A percentile compares a stretch with the other conserved stretches of the same genome.
These are phyloP conservation scores for Anodontia alba DNA, from an alignment of 2,888 invertebrate species.

Conservation along the genomic window DNA sequence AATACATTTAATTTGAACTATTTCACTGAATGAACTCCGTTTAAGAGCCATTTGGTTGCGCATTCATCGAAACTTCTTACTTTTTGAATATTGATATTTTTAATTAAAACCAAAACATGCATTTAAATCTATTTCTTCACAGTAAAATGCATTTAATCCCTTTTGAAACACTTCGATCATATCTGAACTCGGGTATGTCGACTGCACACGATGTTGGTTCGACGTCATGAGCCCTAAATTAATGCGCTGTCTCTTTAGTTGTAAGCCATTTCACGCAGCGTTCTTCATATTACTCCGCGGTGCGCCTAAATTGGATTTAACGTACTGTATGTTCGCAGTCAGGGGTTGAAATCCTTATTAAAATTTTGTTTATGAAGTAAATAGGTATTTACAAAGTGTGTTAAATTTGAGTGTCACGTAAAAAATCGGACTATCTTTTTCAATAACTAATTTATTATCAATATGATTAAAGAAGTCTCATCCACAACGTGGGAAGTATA, in stretches of 20 bases:
- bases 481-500: constrained; percentile 1
- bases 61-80: background rate
- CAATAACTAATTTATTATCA: constrained; percentile 17
- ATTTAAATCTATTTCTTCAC: constrained; percentile 19
- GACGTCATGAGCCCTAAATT: constrained; percentile 20
- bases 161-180: constrained; percentile 7
- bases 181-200: constrained; percentile 15
- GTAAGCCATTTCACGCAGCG: constrained; percentile 13
- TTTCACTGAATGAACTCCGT: constrained; percentile 14
- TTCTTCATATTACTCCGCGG: constrained; percentile 20
- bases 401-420: constrained; percentile 19
- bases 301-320: constrained; percentile 19
- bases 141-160: constrained; percentile 18
- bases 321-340: constrained; percentile 18
- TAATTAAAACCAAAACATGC: constrained; percentile 15
- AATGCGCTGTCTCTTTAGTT: constrained; percentile 11
- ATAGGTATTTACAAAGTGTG: constrained; percentile 20
- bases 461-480: background rate
- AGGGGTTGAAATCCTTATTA: constrained; percentile 19
- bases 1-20: background rate
- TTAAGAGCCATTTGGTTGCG: background rate
- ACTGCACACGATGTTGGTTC: constrained; percentile 5
- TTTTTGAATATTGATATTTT: constrained; percentile 14
- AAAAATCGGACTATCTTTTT: constrained; percentile 17
- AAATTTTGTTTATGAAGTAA: constrained; percentile 19